phyloP scores from a whole-genome alignment of 2,113 vertebrate genomes.

The Varanus salvator region DNA sequence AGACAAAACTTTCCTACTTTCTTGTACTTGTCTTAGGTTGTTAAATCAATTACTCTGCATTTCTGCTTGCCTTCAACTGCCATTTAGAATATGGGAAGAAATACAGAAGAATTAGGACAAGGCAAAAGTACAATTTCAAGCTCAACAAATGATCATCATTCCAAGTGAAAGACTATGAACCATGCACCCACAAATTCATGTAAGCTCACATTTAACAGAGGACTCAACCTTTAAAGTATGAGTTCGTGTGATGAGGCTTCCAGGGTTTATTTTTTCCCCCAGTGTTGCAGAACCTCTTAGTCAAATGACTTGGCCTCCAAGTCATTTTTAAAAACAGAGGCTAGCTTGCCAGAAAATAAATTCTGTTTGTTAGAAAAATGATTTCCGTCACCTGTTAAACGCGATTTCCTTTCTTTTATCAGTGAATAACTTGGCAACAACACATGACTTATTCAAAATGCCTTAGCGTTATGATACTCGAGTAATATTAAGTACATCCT shows the following conservation, averaged over 20 bases:
- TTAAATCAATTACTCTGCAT: conserved; percentile 81
- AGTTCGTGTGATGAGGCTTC: conserved; percentile 48
- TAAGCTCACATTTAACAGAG: conserved; percentile 22
- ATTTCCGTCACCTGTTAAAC: not conserved
- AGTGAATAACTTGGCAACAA: conserved; percentile 15
- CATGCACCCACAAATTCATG: conserved; percentile 32
- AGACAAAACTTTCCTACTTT: conserved; percentile 76
- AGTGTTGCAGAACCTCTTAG: conserved; percentile 48
- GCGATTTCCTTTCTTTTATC: conserved; percentile 33
- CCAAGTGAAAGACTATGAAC: conserved; percentile 57
- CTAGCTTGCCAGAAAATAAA: conserved; percentile 41
- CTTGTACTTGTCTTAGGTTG: conserved; percentile 80
- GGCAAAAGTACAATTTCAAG: conserved; percentile 65
- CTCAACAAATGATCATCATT: conserved; percentile 69
- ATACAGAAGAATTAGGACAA: conserved; percentile 69
- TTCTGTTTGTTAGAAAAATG: conserved; percentile 27
- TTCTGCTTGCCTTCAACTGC: conserved; percentile 72
- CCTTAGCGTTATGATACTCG: not conserved
- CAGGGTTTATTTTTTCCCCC: conserved; percentile 49
- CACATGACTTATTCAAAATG: conserved; percentile 10
- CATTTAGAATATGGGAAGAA: conserved; percentile 69
- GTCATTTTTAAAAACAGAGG: conserved; percentile 51
- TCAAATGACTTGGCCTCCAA: conserved; percentile 29
- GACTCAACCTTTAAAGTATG: conserved; percentile 57
- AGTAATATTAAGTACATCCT: conserved; percentile 29